Evolutionary conservation across 2,113 vertebrate species (phyloP), one percentile per base, ranked within the genome.

Genomic region (Notarius lentiginosus): DNA sequence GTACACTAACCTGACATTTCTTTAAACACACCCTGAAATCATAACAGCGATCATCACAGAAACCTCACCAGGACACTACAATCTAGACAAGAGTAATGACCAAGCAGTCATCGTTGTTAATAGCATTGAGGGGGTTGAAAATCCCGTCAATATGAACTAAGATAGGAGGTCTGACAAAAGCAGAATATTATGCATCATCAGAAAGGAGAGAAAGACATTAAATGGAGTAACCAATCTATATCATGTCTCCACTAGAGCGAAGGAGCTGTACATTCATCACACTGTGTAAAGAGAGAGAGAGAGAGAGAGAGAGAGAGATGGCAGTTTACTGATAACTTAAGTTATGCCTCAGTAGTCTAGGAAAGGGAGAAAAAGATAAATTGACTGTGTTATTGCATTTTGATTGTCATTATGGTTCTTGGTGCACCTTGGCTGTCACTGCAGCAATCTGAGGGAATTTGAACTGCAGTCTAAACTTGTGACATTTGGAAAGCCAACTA

Each of bases 181-280:
- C 77, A 80, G 85, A 91, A 87, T 87, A 88, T 90, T 90, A 81
- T 90, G 73, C 84, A 84, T 88, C 84, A 88, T 85, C 30, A 82
- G 56, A 84, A 86, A 82, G 53, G 3, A 34, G 51, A 66, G 65
- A 77, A 83, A 81, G 47, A 72, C 60, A 86, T 79, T 76, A 89
- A 88, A 91, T 85, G 55, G 84, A 90, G 88, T 83, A 81, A 82
- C 12, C 15, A 66, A 81, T 61, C 27, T 18, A 53, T 75, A 30
- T 9, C 17, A 41, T 47, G 34, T 41, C 68, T 34, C 17, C 68
- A 72, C 68, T 72, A 41, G 30, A 72, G 17, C 18, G 68, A 34
- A 72, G 68, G 17, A 47, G 30, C 15, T 47, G 34, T 72, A 72
- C 30, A 47, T 68, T 30, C 27, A 68, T 30, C 66, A 68, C 11